Conservation (phyloP, 2,113 vertebrate species). For the Callionymus lyra region DNA sequence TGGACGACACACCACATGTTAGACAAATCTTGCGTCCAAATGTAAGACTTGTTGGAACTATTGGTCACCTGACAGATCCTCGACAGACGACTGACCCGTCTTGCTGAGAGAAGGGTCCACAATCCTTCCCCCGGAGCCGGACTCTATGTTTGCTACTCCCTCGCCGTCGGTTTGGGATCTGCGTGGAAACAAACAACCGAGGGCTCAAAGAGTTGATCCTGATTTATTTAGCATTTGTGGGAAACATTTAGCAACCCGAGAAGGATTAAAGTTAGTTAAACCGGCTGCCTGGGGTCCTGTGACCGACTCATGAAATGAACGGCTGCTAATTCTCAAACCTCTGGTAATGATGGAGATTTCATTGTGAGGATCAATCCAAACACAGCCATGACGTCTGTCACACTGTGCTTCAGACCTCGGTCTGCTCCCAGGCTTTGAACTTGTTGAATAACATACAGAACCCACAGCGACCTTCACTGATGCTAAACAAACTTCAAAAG, state of each 20-base stretch:
- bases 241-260: conserved; percentile 27
- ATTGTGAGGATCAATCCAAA: too few species aligned
- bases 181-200: conserved; percentile 24
- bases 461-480: too few species aligned
- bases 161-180: conserved; percentile 91
- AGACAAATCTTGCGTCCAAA: conserved; percentile 78
- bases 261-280: conserved; percentile 45
- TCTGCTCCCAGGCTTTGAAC: too few species aligned
- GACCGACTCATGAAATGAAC: conserved; percentile 27
- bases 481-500: too few species aligned
- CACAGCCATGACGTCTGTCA: too few species aligned
- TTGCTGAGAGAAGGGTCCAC: conserved; percentile 79
- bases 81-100: conserved; percentile 73
- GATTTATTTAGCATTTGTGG: conserved; percentile 30
- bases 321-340: conserved; percentile 5
- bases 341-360: too few species aligned
- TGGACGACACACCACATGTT: conserved; percentile 86
- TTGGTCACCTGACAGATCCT: conserved; percentile 80
- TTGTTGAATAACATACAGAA: too few species aligned
- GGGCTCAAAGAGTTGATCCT: conserved; percentile 19
- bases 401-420: too few species aligned
- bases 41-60: conserved; percentile 47
- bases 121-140: conserved; percentile 62
- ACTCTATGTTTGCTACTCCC: conserved; percentile 70
- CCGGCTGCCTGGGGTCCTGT: conserved; percentile 44